Base-by-base conservation (phyloP, 1,140 invertebrate species). In the Notospermus geniculatus region DNA sequence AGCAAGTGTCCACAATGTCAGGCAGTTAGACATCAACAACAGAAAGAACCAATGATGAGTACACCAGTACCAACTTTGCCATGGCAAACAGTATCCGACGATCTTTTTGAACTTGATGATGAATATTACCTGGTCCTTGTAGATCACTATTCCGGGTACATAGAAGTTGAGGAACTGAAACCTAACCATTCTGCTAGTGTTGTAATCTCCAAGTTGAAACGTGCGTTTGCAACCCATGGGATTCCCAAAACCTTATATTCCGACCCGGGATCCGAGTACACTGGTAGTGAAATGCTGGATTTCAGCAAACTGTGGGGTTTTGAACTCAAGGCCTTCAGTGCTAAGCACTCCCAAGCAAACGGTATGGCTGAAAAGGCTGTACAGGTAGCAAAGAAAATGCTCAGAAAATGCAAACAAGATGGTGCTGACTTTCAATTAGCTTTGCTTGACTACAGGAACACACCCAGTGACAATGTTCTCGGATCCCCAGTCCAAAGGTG, bases 1-100 rank as follows among this genome's bases (percentile, higher is more conserved):
- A 32, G 30, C 25, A 63, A 19, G 28, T 64, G 57, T 64, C 27
- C 28, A n/a, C 22, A 55, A 2, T 64, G 63, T 53, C 36, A 50
- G 19, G 30, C 9, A 27, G n/a, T n/a, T n/a, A n/a, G n/a, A n/a
- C n/a, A n/a, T n/a, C n/a, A n/a, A n/a, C n/a, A n/a, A n/a, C n/a
- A n/a, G n/a, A n/a, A n/a, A n/a, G n/a, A n/a, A n/a, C n/a, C n/a
- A n/a, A n/a, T n/a, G n/a, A n/a, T n/a, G n/a, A n/a, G n/a, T n/a
- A n/a, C n/a, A n/a, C n/a, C n/a, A n/a, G n/a, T n/a, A n/a, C n/a
- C n/a, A n/a, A n/a, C n/a, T n/a, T n/a, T n/a, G n/a, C n/a, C n/a
- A n/a, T n/a, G n/a, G n/a, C n/a, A n/a, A n/a, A n/a, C n/a, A n/a
- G n/a, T n/a, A n/a, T n/a, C n/a, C n/a, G n/a, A n/a, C n/a, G n/a